Evolutionary conservation across 2,797 vertebrate genomes (phyloP).

Genomic region (Falco concolor): DNA sequence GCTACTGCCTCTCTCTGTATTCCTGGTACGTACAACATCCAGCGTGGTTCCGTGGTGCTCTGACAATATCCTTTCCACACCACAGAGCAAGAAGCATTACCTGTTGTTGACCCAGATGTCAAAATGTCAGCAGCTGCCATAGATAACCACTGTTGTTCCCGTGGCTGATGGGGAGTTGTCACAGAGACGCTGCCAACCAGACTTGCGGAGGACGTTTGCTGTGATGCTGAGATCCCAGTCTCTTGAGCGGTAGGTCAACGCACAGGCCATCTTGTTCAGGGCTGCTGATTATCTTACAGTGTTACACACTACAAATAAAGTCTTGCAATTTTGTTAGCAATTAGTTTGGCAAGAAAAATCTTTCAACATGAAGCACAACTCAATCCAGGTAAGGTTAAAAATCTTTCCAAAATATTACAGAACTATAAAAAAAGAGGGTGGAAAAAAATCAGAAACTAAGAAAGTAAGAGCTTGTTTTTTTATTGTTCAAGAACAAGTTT

Average conservation of each 20-base stretch:
- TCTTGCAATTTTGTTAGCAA: not conserved
- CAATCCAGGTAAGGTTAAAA: not conserved
- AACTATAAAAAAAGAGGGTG: accelerated
- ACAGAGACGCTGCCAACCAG: not conserved
- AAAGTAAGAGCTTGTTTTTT: not conserved
- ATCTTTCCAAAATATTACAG: not conserved
- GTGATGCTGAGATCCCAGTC: not conserved
- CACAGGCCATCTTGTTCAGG: not conserved
- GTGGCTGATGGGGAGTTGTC: not conserved
- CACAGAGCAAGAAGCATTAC: not conserved
- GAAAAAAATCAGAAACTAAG: not conserved
- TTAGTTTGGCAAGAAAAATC: not conserved
- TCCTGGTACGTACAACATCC: accelerated
- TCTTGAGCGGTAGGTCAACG: not conserved
- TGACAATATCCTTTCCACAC: not conserved
- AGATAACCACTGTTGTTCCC: not conserved
- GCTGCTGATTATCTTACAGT: not conserved
- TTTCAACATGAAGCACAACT: not conserved
- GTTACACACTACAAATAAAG: not conserved
- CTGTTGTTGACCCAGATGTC: not conserved
- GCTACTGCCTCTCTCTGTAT: not conserved
- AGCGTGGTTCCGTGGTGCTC: not conserved
- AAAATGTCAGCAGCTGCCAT: not conserved
- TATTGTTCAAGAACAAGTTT: not conserved
- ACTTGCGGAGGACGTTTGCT: not conserved